phyloP scores from a whole-genome alignment of 2,113 vertebrate species.

The Marmota monax region DNA sequence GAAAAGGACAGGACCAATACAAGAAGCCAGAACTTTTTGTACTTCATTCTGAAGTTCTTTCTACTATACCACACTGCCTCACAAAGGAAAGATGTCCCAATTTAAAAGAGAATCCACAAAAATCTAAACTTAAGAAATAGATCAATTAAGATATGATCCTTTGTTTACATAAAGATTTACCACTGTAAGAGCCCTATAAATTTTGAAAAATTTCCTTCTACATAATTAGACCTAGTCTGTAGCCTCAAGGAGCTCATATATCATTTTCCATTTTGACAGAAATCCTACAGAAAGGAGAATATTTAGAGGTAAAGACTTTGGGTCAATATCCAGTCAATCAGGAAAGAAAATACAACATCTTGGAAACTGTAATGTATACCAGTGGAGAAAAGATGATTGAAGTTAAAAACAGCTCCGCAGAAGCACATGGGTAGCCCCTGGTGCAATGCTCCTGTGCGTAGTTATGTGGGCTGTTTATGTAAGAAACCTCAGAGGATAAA shows the following conservation, averaged over 20 bases:
- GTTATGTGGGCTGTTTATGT: conserved; percentile 42
- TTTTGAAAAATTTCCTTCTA: conserved; percentile 62
- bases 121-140: conserved; percentile 57
- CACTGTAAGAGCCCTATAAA: conserved; percentile 27
- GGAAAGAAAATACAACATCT: conserved; percentile 57
- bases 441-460: not conserved
- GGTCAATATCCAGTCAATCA: conserved; percentile 62
- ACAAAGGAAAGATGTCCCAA: conserved; percentile 35
- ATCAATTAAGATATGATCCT: conserved; percentile 63
- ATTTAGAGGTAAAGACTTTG: conserved; percentile 63
- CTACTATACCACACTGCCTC: not conserved
- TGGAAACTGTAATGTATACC: conserved; percentile 54
- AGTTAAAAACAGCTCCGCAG: conserved; percentile 53
- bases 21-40: not conserved
- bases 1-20: not conserved
- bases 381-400: not conserved
- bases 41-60: conserved; percentile 27
- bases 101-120: not conserved
- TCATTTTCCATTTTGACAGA: conserved; percentile 60
- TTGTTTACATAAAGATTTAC: conserved; percentile 65
- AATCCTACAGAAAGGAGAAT: conserved; percentile 40
- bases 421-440: not conserved
- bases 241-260: conserved; percentile 40
- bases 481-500: conserved; percentile 56
- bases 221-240: conserved; percentile 48